Conservation (phyloP, 2,888 invertebrate genomes). For the Tenthredo livida region DNA sequence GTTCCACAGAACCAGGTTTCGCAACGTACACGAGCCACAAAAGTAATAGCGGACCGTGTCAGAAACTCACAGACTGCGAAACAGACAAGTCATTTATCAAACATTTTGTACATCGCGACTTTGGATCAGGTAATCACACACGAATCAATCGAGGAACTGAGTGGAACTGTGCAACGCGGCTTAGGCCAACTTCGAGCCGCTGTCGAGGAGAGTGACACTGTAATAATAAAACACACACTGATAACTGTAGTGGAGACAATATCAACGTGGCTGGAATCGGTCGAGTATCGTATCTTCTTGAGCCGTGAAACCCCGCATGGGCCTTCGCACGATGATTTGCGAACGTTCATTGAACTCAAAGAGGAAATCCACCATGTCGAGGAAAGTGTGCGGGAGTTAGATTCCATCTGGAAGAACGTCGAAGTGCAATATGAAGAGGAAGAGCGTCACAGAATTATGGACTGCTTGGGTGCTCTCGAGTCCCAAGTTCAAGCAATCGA, state of each 20-base stretch:
- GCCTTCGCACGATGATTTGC: slow-evolving; percentile 65
- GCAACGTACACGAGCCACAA: slow-evolving; percentile 80
- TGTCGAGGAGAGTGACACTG: slow-evolving; percentile 80
- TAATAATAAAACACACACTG: slow-evolving; percentile 84
- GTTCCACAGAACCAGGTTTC: slow-evolving; percentile 72
- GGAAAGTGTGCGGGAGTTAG: slow-evolving; percentile 84
- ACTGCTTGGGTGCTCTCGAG: slow-evolving; percentile 82
- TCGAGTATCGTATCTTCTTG: slow-evolving; percentile 88
- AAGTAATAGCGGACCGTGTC: slow-evolving; percentile 80
- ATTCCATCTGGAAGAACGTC: slow-evolving; percentile 80
- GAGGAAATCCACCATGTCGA: slow-evolving; percentile 85
- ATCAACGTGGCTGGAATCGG: slow-evolving; percentile 91
- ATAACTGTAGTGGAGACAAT: slow-evolving; percentile 89
- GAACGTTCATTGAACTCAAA: slow-evolving; percentile 81
- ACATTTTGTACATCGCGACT: slow-evolving; percentile 83
- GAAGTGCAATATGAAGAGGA: slow-evolving; percentile 73
- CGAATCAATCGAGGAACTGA: slow-evolving; percentile 80
- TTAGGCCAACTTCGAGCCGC: slow-evolving; percentile 82
- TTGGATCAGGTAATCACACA: slow-evolving; percentile 81
- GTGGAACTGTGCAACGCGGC: slow-evolving; percentile 82
- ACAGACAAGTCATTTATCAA: slow-evolving; percentile 81
- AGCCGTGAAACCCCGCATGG: slow-evolving; percentile 72
- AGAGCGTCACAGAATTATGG: slow-evolving; percentile 79
- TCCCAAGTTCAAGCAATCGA: slow-evolving; percentile 87
- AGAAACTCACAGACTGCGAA: slow-evolving; percentile 80